phyloP scores from a whole-genome alignment of 2,113 vertebrate species.

The Ondatra zibethicus region DNA sequence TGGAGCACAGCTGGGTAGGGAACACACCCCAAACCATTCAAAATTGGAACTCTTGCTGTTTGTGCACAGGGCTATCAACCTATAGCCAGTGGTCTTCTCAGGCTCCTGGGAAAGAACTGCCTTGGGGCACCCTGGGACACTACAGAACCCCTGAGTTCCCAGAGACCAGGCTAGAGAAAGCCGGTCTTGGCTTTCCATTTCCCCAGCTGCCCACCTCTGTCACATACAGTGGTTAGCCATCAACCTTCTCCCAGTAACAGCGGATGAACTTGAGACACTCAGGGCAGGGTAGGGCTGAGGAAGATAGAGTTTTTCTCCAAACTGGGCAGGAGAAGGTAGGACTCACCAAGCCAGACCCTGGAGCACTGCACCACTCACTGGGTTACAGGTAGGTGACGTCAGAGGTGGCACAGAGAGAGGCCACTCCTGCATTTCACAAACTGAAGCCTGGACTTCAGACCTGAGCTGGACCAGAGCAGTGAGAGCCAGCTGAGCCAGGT shows the following conservation, averaged over 20 bases:
- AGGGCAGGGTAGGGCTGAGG: background rate
- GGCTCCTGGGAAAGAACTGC: background rate
- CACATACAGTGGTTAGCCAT: background rate
- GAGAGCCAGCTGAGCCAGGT: background rate
- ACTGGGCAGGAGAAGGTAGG: slow-evolving; percentile 20
- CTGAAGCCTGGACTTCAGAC: background rate
- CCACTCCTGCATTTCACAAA: background rate
- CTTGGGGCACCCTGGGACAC: background rate
- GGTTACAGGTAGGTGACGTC: background rate
- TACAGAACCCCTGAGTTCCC: background rate
- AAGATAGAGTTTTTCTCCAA: slow-evolving; percentile 74
- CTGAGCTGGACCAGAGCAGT: background rate
- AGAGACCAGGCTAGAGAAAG: background rate
- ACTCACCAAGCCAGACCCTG: background rate
- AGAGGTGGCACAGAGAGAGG: background rate
- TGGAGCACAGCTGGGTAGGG: background rate
- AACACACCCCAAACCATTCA: background rate
- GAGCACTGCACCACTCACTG: background rate
- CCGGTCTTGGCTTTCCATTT: background rate
- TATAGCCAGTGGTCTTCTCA: background rate
- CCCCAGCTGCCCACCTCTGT: background rate
- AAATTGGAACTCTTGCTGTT: background rate
- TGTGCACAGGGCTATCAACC: background rate
- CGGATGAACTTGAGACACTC: background rate
- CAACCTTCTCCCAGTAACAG: background rate